Conservation (phyloP, 2,888 invertebrate genomes). For the Cosmorhoe ocellata region DNA sequence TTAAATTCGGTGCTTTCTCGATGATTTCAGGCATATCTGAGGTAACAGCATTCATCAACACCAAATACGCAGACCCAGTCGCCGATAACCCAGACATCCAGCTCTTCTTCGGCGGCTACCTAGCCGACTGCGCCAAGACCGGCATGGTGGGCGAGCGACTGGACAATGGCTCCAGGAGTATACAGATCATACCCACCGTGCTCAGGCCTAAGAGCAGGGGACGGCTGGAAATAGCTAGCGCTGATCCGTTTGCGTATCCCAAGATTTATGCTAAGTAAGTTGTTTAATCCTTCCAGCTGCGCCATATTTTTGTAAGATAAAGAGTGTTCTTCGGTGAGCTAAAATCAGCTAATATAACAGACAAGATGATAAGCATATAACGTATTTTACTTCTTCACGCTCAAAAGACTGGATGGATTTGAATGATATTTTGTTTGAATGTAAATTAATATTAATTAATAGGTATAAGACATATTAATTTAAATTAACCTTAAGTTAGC, state of each 20-base stretch:
- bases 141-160: constrained; percentile 92
- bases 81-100: constrained; percentile 93
- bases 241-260: constrained; percentile 91
- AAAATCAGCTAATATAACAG: too few relatives aligned
- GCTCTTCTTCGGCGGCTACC: constrained; percentile 92
- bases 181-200: constrained; percentile 90
- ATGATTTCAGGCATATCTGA: constrained; percentile 88
- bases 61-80: constrained; percentile 88
- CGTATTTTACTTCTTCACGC: too few relatives aligned
- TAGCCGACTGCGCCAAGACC: constrained; percentile 92
- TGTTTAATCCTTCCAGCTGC: too few relatives aligned
- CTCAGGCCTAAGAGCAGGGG: constrained; percentile 95
- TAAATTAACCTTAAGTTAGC: too few relatives aligned
- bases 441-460: too few relatives aligned
- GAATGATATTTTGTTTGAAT: too few relatives aligned
- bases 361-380: too few relatives aligned
- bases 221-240: constrained; percentile 86
- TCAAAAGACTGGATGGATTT: too few relatives aligned
- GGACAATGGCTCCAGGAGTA: constrained; percentile 85
- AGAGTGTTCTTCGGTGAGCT: too few relatives aligned
- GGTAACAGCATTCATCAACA: constrained; percentile 91
- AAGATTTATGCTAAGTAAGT: constrained; percentile 91
- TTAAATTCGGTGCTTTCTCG: too few relatives aligned
- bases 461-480: too few relatives aligned
- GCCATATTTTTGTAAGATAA: too few relatives aligned